A percentile compares a stretch with the other conserved stretches of the same genome.
Conservation (phyloP, 2,113 vertebrate genomes). For the Ceuthmochares aereus region DNA sequence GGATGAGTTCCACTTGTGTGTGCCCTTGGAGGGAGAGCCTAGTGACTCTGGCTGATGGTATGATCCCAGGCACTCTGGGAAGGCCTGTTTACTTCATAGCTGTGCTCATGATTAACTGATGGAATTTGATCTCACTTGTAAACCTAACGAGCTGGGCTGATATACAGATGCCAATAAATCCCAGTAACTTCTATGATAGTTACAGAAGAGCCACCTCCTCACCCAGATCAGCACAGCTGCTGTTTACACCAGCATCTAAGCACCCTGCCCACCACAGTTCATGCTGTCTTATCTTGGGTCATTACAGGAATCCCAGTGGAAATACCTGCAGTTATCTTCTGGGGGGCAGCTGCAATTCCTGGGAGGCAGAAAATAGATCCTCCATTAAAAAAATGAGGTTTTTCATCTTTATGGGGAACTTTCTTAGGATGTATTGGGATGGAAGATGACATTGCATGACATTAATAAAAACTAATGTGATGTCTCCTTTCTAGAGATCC, state of each 20-base stretch:
- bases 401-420: not conserved
- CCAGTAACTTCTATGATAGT: not conserved
- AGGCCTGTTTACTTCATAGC: not conserved
- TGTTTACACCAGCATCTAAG: not conserved
- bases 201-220: not conserved
- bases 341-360: not conserved
- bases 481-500: not conserved
- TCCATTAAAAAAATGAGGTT: not conserved
- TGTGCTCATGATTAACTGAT: not conserved
- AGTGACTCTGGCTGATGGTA: not conserved
- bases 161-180: not conserved
- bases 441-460: not conserved
- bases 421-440: not conserved
- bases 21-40: not conserved
- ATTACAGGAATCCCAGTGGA: not conserved
- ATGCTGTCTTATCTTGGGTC: accelerated
- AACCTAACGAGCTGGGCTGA: not conserved
- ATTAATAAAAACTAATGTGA: not conserved
- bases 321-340: not conserved
- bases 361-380: not conserved
- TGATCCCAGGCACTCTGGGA: not conserved
- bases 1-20: not conserved
- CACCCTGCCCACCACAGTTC: not conserved
- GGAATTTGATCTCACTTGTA: not conserved
- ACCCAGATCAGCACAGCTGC: not conserved